Base-by-base conservation (phyloP, 2,113 vertebrate species). In the Capreolus pygargus region DNA sequence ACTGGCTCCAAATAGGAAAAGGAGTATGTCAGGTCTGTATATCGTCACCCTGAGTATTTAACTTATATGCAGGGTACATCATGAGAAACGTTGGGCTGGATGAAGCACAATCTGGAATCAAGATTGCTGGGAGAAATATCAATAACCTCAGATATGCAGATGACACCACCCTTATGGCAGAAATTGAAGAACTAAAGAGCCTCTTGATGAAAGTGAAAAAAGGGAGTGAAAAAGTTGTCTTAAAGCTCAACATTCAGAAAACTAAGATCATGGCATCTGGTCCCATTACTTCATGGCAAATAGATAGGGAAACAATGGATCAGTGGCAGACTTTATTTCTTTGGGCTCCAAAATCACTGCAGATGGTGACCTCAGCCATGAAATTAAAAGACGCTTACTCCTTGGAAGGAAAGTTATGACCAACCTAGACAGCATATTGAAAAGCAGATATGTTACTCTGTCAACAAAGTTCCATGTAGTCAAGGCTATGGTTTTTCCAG, bases 1-100 rank as follows among this genome's bases (percentile, higher is more conserved):
- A n/a, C 30, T n/a, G 61, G 61, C n/a, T 64, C 61, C 30, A 64
- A 0, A n/a, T 17, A 17, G 7, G 61, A 17, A 64, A n/a, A 64
- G 30, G 61, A 17, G 0, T 64, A 64, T 0, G 0, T n/a, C 30
- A 64, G 17, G 7, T 3, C 61, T 64, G 15, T n/a, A n/a, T 64
- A 64, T 64, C n/a, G 33, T 64, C 33, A 64, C 30, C 61, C 61
- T 64, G 61, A 0, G 4, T 64, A n/a, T 64, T 64, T 17, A 64
- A 64, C 3, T 64, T n/a, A 33, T 17, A n/a, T 9, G 30, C 61
- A n/a, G 61, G 3, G 16, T n/a, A 64, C 33, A 64, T 64, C 33
- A 64, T n/a, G 61, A 64, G 33, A 64, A 64, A 64, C 0, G 3
- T 14, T 64, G 16, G 61, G 7, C 33, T 64, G 30, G 61, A n/a